Conservation (phyloP, 2,888 invertebrate species). For the Lasioglossum morio region DNA sequence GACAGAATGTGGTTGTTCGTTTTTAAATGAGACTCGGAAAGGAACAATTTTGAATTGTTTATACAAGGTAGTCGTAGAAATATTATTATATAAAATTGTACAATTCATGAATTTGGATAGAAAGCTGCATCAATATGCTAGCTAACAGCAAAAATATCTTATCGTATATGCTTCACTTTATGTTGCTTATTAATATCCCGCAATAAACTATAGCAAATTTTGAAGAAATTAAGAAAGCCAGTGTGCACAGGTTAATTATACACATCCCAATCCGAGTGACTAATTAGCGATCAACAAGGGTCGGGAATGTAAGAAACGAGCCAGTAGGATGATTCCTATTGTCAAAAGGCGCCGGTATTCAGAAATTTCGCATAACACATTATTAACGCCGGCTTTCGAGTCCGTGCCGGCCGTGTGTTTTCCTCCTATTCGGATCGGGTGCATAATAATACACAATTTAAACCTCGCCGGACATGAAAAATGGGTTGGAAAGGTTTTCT, state of each 20-base stretch:
- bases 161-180: too few relatives aligned
- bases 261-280: slow-evolving; percentile 39
- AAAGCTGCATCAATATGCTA: too few relatives aligned
- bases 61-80: not conserved
- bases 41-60: too few relatives aligned
- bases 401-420: not conserved
- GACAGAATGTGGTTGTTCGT: not conserved
- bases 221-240: not conserved
- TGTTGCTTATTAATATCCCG: too few relatives aligned
- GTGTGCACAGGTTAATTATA: slow-evolving; percentile 40
- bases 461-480: slow-evolving; percentile 1
- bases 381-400: not conserved
- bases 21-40: too few relatives aligned
- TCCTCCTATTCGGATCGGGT: not conserved
- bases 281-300: slow-evolving; percentile 66
- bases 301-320: not conserved
- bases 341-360: not conserved
- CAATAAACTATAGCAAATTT: not conserved
- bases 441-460: slow-evolving; percentile 19
- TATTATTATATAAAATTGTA: too few relatives aligned
- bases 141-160: too few relatives aligned
- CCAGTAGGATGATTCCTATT: slow-evolving; percentile 8
- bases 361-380: slow-evolving; percentile 18
- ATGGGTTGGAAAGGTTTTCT: not conserved
- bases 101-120: too few relatives aligned